Evolutionary conservation across 2,113 vertebrate species (phyloP), one percentile per base, ranked within the genome.

Genomic region (Indicator indicator): DNA sequence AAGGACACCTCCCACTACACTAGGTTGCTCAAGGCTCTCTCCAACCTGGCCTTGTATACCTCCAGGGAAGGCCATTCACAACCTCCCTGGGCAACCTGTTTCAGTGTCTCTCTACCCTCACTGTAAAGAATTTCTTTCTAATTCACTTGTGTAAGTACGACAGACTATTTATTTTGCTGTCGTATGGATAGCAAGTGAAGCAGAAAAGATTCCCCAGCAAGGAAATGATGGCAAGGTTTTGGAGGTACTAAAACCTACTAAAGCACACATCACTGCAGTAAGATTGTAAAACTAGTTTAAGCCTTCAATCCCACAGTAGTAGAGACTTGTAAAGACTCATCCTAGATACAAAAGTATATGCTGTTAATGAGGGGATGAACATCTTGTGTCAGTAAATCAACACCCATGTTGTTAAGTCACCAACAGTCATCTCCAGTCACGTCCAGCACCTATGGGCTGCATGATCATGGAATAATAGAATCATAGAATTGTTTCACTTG

Each of bases 191-290:
- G 16, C 64, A 64, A 95, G 32, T 54, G 55, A 92, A 90, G 40
- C 48, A 96, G 85, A 88, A 93, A 87, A 82, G 56, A 86, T 95
- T 21, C 15, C 24, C 27, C 52, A 71, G 36, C 13, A 42, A 90
- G 72, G 44, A 96, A 94, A 67, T 16, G 12, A 83, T 77, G 81
- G 63, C 30, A 85, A 94, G 86, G 2, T 88, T 88, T 83, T 81
- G 60, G 54, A 88, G 21, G 40, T 69, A 71, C 30, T 82, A 72
- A 91, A 75, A 54, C 8, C 0, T 26, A 36, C 8, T 69, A 59
- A 70, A 90, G 75, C 15, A 16, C 12, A 73, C 1, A 8, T 55
- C 78, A 65, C 20, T 54, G 19, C 64, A 55, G 19, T 27, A 69
- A 55, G 23, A 46, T 6, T 83, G 23, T 68, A 82, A 82, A 79